Evolutionary conservation across 2,797 vertebrate species (phyloP), one percentile per base, ranked within the genome.

Genomic region (Brachyrhaphis roseni): DNA sequence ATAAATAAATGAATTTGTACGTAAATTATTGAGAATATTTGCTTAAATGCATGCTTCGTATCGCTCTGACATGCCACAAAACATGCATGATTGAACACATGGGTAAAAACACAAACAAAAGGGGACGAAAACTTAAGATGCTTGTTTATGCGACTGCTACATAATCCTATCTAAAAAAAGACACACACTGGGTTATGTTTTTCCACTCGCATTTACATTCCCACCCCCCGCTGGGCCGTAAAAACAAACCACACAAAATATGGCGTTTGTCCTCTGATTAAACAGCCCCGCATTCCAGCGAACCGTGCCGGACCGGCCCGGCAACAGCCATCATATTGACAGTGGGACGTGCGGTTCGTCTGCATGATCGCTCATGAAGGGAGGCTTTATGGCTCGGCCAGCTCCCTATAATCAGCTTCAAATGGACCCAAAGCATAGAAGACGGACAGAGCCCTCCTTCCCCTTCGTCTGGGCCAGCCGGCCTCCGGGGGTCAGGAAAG

Each of bases 191-290:
- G 45, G 15, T 36, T 45, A 47, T 73, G 80, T 34, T 49, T 78
- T 81, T 85, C 34, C 75, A 78, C 73, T 84, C 79, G 74, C 72
- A 39, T 47, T 36, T 78, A 68, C 75, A 45, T 70, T 73, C 59
- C 76, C 78, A 87, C 91, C 26, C 81, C 91, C 92, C 13, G n/a
- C 89, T 72, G 91, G 57, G 90, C 57, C 31, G 78, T 89, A 88
- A 95, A 95, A 94, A 95, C 92, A 95, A 95, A 95, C 94, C 82
- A 86, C 85, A 91, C 82, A 93, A 94, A 94, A 94, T 94, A 92
- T 91, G 87, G 85, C 86, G 86, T 95, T 95, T 93, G 92, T 95
- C 88, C 90, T 90, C 84, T 88, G 90, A 94, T 94, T 92, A 92
- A 93, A 95, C 89, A 90, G 23, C 90, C 85, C 82, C 78, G 2